Evolutionary conservation across 2,113 vertebrate genomes (phyloP).

Genomic region (Pelobates fuscus): DNA sequence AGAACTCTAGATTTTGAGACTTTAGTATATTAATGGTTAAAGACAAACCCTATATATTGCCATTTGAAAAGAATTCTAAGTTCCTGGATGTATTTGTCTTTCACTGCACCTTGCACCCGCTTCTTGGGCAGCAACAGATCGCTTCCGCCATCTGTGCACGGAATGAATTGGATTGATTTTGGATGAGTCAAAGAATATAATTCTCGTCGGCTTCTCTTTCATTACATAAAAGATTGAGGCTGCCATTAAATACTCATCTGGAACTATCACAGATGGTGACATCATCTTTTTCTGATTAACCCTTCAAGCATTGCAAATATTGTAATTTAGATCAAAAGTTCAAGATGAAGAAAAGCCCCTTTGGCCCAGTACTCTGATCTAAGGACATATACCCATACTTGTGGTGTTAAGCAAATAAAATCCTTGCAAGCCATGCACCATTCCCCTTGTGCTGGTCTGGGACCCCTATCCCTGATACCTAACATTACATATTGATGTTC

Average conservation of each 20-base stretch:
- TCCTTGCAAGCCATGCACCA: no score
- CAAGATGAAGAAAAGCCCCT: no score
- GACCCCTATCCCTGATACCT: no score
- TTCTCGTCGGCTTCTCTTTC: slow-evolving; percentile 43
- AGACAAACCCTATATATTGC: no score
- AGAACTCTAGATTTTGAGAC: no score
- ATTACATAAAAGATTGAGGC: slow-evolving; percentile 36
- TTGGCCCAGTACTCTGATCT: no score
- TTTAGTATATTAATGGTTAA: no score
- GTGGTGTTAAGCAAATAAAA: no score
- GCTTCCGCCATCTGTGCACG: slow-evolving; percentile 47
- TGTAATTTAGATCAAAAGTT: no score
- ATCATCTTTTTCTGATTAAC: slow-evolving; percentile 38
- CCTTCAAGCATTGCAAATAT: neutral
- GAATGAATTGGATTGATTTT: slow-evolving; percentile 51
- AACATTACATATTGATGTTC: no score
- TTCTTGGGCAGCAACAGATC: slow-evolving; percentile 40
- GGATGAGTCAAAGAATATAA: slow-evolving; percentile 47
- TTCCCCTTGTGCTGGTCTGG: no score
- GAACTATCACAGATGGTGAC: slow-evolving; percentile 31
- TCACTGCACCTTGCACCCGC: slow-evolving; percentile 26
- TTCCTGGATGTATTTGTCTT: slow-evolving; percentile 26
- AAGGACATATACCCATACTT: no score
- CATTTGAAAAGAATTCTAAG: slow-evolving; percentile 5
- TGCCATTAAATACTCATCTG: slow-evolving; percentile 36